Evolutionary conservation across 2,113 vertebrate species (phyloP).

Genomic region (Saccopteryx leptura): DNA sequence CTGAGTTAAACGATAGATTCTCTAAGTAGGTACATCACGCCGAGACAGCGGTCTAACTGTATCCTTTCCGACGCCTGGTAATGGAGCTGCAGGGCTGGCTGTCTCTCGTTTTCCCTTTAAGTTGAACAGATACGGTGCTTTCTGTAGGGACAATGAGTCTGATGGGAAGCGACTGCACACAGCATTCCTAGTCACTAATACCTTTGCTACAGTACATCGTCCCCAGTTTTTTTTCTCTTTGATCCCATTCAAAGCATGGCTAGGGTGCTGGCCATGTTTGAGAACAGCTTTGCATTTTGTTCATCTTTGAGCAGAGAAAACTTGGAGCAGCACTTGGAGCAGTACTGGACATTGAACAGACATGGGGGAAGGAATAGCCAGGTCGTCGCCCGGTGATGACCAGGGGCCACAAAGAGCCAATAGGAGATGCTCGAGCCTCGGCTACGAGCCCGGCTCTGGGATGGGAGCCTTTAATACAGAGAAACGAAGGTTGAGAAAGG

Average conservation of each 20-base stretch:
- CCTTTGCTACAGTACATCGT: background rate
- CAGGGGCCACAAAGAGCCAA: background rate
- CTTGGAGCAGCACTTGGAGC: background rate
- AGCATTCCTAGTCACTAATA: background rate
- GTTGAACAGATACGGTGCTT: background rate
- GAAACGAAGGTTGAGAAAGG: background rate
- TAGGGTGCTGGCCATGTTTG: background rate
- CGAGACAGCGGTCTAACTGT: background rate
- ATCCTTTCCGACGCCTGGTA: background rate
- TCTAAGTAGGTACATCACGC: slow-evolving; percentile 18
- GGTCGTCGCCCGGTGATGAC: background rate
- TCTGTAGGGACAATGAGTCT: background rate
- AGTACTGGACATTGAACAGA: background rate
- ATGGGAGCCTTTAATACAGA: background rate
- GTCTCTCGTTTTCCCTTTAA: background rate
- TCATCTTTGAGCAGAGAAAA: background rate
- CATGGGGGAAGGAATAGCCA: background rate
- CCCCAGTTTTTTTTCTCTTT: background rate
- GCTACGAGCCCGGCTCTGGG: background rate
- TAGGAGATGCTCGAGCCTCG: background rate
- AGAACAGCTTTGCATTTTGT: background rate
- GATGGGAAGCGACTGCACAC: background rate
- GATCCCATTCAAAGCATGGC: background rate
- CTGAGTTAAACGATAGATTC: background rate
- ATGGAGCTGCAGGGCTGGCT: background rate